Conservation (phyloP, 2,888 invertebrate genomes). For the Drosophila nigritarsus region DNA sequence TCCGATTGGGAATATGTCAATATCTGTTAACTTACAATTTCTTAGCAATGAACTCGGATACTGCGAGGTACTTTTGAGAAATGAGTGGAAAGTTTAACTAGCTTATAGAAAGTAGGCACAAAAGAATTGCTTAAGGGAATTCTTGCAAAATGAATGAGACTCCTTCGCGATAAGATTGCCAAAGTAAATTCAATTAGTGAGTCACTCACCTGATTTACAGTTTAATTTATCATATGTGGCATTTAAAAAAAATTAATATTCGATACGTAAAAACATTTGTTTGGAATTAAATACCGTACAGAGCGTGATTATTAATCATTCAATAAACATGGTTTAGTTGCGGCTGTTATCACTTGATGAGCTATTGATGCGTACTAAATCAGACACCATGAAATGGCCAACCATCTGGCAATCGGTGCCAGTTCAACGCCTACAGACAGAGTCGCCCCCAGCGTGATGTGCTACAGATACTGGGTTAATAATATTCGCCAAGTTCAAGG, state of each 20-base stretch:
- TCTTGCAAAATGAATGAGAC: not conserved
- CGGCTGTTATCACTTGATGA: constrained; percentile 20
- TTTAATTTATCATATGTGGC: not conserved
- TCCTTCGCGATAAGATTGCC: not conserved
- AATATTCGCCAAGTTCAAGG: constrained; percentile 82
- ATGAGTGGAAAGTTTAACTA: not conserved
- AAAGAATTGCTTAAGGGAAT: not conserved
- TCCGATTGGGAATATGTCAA: not conserved
- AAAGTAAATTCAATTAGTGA: not conserved
- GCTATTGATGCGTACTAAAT: constrained; percentile 31
- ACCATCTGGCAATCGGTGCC: constrained; percentile 21
- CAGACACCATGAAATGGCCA: constrained; percentile 22
- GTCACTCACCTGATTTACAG: not conserved
- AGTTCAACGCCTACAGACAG: constrained; percentile 11
- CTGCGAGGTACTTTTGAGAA: not conserved
- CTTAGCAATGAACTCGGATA: not conserved
- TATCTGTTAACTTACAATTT: not conserved
- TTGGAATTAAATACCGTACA: not conserved
- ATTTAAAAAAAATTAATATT: not conserved
- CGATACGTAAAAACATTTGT: not conserved
- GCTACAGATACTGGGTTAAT: constrained; percentile 16
- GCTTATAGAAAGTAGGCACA: not conserved
- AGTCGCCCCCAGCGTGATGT: not conserved
- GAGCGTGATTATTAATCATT: not conserved
- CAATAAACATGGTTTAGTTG: not conserved